A percentile compares a stretch with the other conserved stretches of the same genome.
These are phyloP conservation scores for Sphenodon punctatus DNA, from an alignment of 2,797 vertebrate genomes.

Conservation along the genomic window DNA sequence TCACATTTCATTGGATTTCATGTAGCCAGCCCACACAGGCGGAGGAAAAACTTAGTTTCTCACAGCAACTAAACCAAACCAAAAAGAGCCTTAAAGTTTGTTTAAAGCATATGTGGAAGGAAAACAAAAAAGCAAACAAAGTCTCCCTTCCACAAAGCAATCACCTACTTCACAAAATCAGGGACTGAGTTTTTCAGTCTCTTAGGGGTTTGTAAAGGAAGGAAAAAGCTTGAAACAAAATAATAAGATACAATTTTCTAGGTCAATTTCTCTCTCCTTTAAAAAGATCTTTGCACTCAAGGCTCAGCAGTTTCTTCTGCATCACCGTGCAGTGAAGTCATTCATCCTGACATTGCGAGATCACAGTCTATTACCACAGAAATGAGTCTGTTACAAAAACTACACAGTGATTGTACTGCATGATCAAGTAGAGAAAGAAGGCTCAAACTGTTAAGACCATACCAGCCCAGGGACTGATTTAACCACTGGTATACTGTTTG, in stretches of 20 bases:
- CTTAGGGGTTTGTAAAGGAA: too few relatives aligned
- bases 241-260: not conserved
- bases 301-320: not conserved
- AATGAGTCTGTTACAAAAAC: conserved; percentile 29
- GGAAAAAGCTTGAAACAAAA: not conserved
- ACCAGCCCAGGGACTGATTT: too few relatives aligned
- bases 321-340: not conserved
- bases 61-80: not conserved
- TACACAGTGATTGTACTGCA: not conserved
- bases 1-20: conserved; percentile 37
- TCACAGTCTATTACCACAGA: not conserved
- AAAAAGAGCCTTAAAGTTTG: not conserved
- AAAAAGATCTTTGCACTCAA: not conserved
- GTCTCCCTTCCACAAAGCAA: not conserved
- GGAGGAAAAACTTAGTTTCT: not conserved
- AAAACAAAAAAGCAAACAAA: not conserved
- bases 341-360: conserved; percentile 9
- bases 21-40: not conserved
- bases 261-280: not conserved
- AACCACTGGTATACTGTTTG: too few relatives aligned
- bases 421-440: too few relatives aligned
- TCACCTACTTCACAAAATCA: not conserved
- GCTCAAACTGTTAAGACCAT: too few relatives aligned
- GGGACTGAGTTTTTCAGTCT: not conserved
- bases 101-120: not conserved